A percentile compares a stretch with the other conserved stretches of the same genome.
Conservation (phyloP, 1,140 invertebrate species). For the Frieseomelitta varia region DNA sequence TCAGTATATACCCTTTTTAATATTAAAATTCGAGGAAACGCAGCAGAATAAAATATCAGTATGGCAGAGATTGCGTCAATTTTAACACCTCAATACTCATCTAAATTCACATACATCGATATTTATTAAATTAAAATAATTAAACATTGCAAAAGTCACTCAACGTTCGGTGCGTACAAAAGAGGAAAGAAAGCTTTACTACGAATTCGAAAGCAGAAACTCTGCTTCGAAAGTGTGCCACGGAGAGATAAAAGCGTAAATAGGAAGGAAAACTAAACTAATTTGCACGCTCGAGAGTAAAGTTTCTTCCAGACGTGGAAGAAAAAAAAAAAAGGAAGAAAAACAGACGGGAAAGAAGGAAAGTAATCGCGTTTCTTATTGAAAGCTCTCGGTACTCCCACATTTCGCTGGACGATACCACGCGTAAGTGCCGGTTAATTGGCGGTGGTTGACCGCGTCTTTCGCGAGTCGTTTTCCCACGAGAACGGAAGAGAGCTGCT, state of each 20-base stretch:
- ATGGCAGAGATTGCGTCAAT: no score
- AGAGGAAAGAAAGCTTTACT: no score
- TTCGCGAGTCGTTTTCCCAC: slow-evolving; percentile 33
- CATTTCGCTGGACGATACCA: neutral
- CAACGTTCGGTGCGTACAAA: no score
- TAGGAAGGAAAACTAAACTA: no score
- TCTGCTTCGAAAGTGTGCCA: neutral
- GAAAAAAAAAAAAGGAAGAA: neutral
- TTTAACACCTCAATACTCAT: no score
- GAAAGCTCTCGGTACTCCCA: neutral
- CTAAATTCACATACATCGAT: no score
- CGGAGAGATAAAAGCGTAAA: neutral
- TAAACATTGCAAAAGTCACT: no score
- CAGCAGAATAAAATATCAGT: no score
- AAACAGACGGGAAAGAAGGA: no score
- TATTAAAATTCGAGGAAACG: no score
- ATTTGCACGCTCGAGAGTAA: neutral
- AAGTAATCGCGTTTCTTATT: neutral
- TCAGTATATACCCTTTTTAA: no score
- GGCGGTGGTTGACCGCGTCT: slow-evolving; percentile 14
- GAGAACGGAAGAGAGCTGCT: slow-evolving; percentile 57
- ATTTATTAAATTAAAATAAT: no score
- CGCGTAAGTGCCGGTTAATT: neutral
- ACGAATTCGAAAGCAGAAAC: neutral
- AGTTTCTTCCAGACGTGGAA: neutral